phyloP scores from a whole-genome alignment of 2,113 vertebrate species.

The Sphyrna mokarran region DNA sequence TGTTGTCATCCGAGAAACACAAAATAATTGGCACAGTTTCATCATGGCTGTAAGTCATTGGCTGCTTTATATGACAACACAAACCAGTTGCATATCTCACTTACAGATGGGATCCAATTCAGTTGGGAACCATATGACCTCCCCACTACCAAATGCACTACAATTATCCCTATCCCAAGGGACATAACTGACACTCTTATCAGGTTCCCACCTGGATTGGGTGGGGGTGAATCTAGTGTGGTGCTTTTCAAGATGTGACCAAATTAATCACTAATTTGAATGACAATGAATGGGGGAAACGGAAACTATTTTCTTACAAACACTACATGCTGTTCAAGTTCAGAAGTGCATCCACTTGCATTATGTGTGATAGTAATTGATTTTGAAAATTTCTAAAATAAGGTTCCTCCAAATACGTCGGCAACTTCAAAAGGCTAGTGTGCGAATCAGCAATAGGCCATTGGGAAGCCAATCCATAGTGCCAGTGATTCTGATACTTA shows the following conservation, averaged over 20 bases:
- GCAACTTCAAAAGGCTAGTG: not conserved
- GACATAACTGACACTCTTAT: not conserved
- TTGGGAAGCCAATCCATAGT: not conserved
- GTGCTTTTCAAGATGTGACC: conserved; percentile 19
- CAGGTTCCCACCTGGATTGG: not conserved
- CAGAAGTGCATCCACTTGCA: not conserved
- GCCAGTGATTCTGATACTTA: not conserved
- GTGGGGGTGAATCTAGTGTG: not conserved
- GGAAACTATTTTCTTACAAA: conserved; percentile 5
- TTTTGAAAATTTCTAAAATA: not conserved
- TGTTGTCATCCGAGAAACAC: not conserved
- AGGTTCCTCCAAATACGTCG: not conserved
- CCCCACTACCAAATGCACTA: not conserved
- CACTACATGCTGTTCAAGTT: not conserved
- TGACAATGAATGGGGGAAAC: not conserved
- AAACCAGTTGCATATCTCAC: not conserved
- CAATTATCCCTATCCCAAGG: not conserved
- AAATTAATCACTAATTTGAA: not conserved
- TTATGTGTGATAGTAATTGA: not conserved
- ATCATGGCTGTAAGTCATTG: not conserved
- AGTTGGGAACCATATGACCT: not conserved
- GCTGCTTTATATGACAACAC: not conserved
- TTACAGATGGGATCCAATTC: not conserved
- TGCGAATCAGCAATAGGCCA: not conserved
- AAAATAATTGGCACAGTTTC: not conserved